Evolutionary conservation across 2,797 vertebrate species (phyloP).

Genomic region (Anguilla marmorata): DNA sequence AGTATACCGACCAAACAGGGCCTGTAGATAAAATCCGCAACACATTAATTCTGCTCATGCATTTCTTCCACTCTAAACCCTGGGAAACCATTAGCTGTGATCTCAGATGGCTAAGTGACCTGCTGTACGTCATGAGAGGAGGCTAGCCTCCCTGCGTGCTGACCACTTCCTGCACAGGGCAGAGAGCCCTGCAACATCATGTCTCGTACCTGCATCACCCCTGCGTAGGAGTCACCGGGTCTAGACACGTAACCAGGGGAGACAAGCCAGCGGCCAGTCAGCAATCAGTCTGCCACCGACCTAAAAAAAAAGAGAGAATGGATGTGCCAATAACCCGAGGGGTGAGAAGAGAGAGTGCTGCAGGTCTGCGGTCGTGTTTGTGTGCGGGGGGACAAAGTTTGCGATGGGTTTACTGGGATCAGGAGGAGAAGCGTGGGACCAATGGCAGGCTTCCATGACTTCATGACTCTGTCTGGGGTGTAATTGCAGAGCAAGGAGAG

Average conservation of each 20-base stretch:
- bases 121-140: neutral
- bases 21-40: neutral
- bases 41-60: neutral
- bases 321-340: constrained; percentile 23
- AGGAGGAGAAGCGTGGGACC: neutral
- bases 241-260: constrained; percentile 37
- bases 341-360: neutral
- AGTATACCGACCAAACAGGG: neutral
- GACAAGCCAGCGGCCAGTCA: constrained; percentile 18
- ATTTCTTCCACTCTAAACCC: neutral
- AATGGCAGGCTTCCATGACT: constrained; percentile 23
- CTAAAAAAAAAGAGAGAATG: neutral
- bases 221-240: constrained; percentile 34
- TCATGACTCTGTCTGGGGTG: constrained; percentile 30
- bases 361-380: neutral
- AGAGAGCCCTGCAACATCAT: neutral
- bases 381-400: constrained; percentile 20
- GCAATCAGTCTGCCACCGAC: constrained; percentile 30
- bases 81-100: neutral
- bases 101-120: neutral
- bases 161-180: neutral
- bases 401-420: constrained; percentile 9
- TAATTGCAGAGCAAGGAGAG: constrained; percentile 39
- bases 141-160: neutral
- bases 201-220: neutral